Conservation (phyloP, 23 tunicate genomes). For the Styela plicata region DNA sequence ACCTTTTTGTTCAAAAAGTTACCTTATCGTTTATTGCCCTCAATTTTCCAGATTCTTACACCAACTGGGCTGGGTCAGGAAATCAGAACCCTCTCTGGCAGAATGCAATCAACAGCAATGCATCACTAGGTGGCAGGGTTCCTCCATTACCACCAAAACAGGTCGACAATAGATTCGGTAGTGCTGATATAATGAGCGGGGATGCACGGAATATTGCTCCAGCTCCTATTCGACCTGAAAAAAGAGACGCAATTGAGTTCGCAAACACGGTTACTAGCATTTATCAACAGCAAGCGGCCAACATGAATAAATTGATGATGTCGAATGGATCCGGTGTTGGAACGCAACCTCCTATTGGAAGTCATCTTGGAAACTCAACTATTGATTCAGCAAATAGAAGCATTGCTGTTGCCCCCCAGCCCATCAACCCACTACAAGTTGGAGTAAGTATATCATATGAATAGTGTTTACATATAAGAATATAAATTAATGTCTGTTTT, state of each 20-base stretch:
- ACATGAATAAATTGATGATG: neutral
- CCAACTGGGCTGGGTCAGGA: neutral
- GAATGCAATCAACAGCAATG: neutral
- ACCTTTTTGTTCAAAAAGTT: no score
- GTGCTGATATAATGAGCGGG: neutral
- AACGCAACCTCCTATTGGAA: constrained; percentile 67
- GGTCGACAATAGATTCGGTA: neutral
- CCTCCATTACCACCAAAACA: neutral
- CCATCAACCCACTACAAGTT: neutral
- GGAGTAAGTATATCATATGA: neutral
- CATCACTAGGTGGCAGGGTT: neutral
- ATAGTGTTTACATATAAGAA: no score
- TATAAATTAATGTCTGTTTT: no score
- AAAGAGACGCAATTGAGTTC: neutral
- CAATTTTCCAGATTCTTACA: neutral
- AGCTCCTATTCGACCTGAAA: neutral
- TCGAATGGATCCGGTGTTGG: constrained; percentile 7
- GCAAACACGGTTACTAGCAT: neutral
- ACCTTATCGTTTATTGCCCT: neutral
- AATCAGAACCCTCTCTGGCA: neutral
- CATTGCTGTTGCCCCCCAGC: neutral
- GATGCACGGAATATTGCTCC: neutral
- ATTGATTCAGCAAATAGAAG: neutral
- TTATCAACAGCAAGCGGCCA: neutral
- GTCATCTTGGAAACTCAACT: constrained; percentile 35